Evolutionary conservation across 2,113 vertebrate genomes (phyloP).

Genomic region (Paratilapia polleni): DNA sequence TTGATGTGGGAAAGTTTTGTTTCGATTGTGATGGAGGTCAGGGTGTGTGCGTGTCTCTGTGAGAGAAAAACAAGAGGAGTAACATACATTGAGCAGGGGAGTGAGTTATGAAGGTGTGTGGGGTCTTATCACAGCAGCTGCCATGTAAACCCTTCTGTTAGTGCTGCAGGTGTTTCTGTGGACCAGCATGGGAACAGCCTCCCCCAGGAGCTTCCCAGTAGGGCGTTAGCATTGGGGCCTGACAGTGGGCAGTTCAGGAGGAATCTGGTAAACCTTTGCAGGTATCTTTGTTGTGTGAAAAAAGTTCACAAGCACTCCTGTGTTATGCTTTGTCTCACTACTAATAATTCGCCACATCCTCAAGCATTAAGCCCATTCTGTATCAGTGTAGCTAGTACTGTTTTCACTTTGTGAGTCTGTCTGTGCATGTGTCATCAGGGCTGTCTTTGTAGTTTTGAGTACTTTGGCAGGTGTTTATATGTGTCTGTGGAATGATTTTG

Average conservation of each 20-base stretch:
- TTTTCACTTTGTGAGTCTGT: fast-evolving
- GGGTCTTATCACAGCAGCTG: conserved; percentile 62
- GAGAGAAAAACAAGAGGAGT: conserved; percentile 57
- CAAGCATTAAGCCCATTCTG: not conserved
- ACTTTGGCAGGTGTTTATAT: not conserved
- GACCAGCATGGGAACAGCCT: conserved; percentile 77
- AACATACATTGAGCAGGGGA: conserved; percentile 27
- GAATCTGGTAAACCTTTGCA: conserved; percentile 7
- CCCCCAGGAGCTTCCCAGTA: conserved; percentile 71
- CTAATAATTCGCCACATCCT: not conserved
- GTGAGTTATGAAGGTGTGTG: conserved; percentile 38
- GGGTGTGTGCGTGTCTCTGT: conserved; percentile 29
- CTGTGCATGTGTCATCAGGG: fast-evolving
- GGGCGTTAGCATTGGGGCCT: not conserved
- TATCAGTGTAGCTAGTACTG: not conserved
- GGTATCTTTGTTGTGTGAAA: conserved; percentile 23
- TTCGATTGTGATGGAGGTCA: conserved; percentile 79
- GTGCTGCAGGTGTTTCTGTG: conserved; percentile 77
- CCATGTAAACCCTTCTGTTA: conserved; percentile 55
- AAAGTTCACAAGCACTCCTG: not conserved
- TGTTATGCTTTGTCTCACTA: not conserved
- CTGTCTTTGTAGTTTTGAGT: not conserved
- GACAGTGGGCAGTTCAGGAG: not conserved
- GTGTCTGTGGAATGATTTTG: not conserved
- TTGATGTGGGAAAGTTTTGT: conserved; percentile 79